Percentiles rank a stretch among this genome's conserved stretches.
These are phyloP conservation scores for Ptilodon capucinus DNA, from an alignment of 2,888 invertebrate species.

Conservation along the genomic window DNA sequence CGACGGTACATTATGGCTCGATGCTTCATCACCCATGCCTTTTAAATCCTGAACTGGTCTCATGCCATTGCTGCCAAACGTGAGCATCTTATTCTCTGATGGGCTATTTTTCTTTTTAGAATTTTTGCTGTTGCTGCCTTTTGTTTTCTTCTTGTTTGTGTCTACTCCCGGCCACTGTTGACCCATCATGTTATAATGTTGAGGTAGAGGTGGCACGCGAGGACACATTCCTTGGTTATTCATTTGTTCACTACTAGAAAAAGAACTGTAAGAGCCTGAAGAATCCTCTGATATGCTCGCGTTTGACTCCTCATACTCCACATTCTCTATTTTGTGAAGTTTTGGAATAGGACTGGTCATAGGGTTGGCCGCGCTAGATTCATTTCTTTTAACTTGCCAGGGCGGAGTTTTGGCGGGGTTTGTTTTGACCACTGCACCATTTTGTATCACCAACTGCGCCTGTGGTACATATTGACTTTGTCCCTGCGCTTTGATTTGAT, in stretches of 20 bases:
- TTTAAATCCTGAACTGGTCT: conserved; percentile 63
- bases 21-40: conserved; percentile 69
- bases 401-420: conserved; percentile 82
- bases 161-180: conserved; percentile 74
- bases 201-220: conserved; percentile 88
- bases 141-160: conserved; percentile 79
- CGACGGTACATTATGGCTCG: conserved; percentile 86
- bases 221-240: conserved; percentile 83
- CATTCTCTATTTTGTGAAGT: conserved; percentile 58
- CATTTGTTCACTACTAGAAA: conserved; percentile 57
- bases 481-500: conserved; percentile 54
- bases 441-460: conserved; percentile 72
- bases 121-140: conserved; percentile 69
- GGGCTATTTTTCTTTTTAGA: conserved; percentile 74
- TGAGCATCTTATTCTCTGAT: conserved; percentile 55
- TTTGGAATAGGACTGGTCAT: conserved; percentile 65
- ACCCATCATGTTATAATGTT: conserved; percentile 80
- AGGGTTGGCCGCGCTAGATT: conserved; percentile 46
- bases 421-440: conserved; percentile 75
- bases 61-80: conserved; percentile 61
- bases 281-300: conserved; percentile 66
- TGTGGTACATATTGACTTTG: conserved; percentile 65
- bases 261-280: conserved; percentile 55
- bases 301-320: conserved; percentile 65
- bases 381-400: conserved; percentile 80